Base-by-base conservation (phyloP, 1,140 invertebrate species). In the Phortica variegata region DNA sequence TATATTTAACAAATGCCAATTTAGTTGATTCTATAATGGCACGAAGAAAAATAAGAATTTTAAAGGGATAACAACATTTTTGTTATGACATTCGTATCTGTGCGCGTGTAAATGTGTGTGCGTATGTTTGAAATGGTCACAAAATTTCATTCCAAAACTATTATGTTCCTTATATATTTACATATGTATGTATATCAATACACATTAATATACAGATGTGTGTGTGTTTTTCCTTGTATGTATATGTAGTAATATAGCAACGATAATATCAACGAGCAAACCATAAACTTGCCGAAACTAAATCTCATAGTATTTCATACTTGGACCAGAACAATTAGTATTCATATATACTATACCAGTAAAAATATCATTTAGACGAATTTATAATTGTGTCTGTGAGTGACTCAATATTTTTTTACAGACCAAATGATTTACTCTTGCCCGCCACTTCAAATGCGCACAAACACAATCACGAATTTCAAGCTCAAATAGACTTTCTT, bases 401-500 rank as follows among this genome's bases (percentile, higher is more conserved):
- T 39, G 20, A 40, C 39, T 36, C 15, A 36, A 8, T 37, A 31
- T 23, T 15, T 33, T 18, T 5, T 2, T 32, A 29, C 10, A 15
- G 38, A 23, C 26, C 20, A 36, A 20, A 26, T 13, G 19, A 34
- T 34, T 20, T 20, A 17, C 20, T 17, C 36, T 26, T 21, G 2
- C 20, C 9, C 32, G 52, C 13, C 40, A 26, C 49, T 9, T 16
- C 2, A 44, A 34, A 59, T 49, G 31, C 39, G 54, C 55, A 58
- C 52, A 60, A 46, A 57, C 49, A 33, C 31, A 32, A 60, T 54
- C 26, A 61, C 68, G 61, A 69, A 72, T 69, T 61, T 69, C 56
- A 53, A 58, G 69, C 69, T 73, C 68, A 73, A 73, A 73, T 73
- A 73, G 61, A 65, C 61, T 73, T 73, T 44, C 45, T 18, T n/a